Percentiles rank a stretch among this genome's conserved stretches.
Conservation (phyloP, 2,888 invertebrate genomes). For the Lydus trimaculatus region DNA sequence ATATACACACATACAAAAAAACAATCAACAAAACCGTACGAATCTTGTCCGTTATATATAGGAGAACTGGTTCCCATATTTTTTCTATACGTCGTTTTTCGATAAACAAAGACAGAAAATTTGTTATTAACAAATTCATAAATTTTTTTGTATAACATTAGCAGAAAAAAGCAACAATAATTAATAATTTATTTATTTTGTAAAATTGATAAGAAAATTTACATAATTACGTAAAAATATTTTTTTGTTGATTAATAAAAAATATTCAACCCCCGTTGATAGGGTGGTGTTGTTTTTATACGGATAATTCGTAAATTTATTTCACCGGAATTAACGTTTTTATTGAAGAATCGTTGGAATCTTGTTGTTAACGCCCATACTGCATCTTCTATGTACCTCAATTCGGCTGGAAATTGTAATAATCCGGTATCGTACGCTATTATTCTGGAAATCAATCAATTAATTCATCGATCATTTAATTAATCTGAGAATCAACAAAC, state of each 20-base stretch:
- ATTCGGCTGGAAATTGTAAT: conserved; percentile 81
- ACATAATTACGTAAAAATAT: conserved; percentile 22
- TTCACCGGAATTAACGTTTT: conserved; percentile 71
- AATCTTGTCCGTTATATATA: not conserved
- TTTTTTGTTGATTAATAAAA: conserved; percentile 44
- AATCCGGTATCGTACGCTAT: conserved; percentile 74
- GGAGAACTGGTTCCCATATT: not conserved
- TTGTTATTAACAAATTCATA: too few species aligned
- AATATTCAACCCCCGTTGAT: conserved; percentile 56
- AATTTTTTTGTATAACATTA: too few species aligned
- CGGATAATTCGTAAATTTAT: conserved; percentile 78
- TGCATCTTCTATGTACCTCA: conserved; percentile 70
- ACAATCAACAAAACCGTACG: too few species aligned
- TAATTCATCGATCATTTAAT: not conserved
- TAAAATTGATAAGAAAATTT: not conserved
- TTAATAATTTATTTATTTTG: not conserved
- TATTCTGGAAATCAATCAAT: conserved; percentile 62
- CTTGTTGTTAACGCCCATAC: conserved; percentile 79
- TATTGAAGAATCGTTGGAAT: conserved; percentile 82
- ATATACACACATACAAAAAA: too few species aligned
- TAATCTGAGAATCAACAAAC: conserved; percentile 58
- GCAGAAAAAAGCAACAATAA: not conserved
- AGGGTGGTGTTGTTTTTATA: conserved; percentile 42
- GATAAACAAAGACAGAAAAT: too few species aligned
- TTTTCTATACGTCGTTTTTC: not conserved